Conservation (phyloP, 1,140 invertebrate species). For the Magallana gigas region DNA sequence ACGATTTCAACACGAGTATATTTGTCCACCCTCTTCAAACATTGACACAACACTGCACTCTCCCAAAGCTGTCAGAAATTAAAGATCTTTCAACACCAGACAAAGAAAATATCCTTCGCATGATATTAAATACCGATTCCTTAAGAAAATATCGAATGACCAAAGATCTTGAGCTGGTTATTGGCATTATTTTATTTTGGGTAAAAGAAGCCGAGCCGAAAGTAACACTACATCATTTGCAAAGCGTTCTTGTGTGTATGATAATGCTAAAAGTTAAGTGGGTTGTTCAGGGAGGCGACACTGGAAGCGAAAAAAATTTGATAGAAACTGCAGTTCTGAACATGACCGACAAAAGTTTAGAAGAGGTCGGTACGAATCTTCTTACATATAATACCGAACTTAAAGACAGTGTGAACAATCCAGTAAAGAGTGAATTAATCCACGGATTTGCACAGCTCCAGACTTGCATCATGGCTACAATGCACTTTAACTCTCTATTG, state of each 20-base stretch:
- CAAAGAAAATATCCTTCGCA: slow-evolving; percentile 60
- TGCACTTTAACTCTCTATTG: slow-evolving; percentile 72
- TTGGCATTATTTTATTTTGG: slow-evolving; percentile 86
- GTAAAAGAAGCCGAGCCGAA: slow-evolving; percentile 78
- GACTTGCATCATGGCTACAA: slow-evolving; percentile 61
- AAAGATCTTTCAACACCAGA: slow-evolving; percentile 46
- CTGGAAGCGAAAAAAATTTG: background rate
- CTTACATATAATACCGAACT: slow-evolving; percentile 41
- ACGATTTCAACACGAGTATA: slow-evolving; percentile 65
- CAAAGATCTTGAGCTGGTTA: slow-evolving; percentile 83
- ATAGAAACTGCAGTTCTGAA: background rate
- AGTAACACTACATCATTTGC: slow-evolving; percentile 63
- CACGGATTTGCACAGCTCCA: slow-evolving; percentile 75
- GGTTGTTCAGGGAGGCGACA: slow-evolving; percentile 3
- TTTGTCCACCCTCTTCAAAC: slow-evolving; percentile 63
- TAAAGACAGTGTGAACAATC: slow-evolving; percentile 62
- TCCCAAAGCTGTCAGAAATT: slow-evolving; percentile 68
- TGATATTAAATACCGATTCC: slow-evolving; percentile 54
- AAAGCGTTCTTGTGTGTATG: slow-evolving; percentile 65
- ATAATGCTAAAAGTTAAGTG: slow-evolving; percentile 65
- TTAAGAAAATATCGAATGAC: slow-evolving; percentile 80
- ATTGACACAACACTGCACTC: slow-evolving; percentile 59
- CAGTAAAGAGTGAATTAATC: slow-evolving; percentile 62
- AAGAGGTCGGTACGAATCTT: background rate
- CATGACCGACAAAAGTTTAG: slow-evolving; percentile 17